Evolutionary conservation across 2,888 invertebrate genomes (phyloP), one percentile per base, ranked within the genome.

Genomic region (Tanypteryx hageni): DNA sequence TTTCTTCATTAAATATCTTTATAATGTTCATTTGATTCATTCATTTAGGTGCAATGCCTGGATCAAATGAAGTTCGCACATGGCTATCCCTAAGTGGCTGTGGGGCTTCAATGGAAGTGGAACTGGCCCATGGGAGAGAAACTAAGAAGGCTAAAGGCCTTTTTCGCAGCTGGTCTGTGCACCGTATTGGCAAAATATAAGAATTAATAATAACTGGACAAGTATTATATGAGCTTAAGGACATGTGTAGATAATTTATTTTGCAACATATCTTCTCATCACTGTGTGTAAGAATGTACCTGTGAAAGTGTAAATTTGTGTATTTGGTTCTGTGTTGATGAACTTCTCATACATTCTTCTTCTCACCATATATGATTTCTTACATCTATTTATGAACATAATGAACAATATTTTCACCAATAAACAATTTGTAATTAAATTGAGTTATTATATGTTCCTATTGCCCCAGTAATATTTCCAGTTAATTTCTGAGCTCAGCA

Each of bases 151-250:
- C 94, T 16, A 94, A 95, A 86, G 95, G 95, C 93, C 93, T 95
- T 27, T 95, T 95, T 92, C 94, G 95, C 92, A 95, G 95, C 92
- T 95, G 95, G 95, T 95, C 95, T 0, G 95, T 95, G 16, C 95
- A 95, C 93, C 94, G 95, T 44, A 95, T 95, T 93, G 95, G 95
- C 27, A 95, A 95, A 93, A 95, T 95, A 93, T 95, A 93, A 93
- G 22, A 76, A 76, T 27, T 68, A 18, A 58, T 68, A 18, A 58
- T 64, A 10, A 44, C 0, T 44, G 10, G 22, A 89, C 14, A 3
- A 44, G 2, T 89, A 44, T 83, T 83, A 5, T 8, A 27, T 13
- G 22, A 27, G 22, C 44, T 11, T 61, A 89, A 64, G n/a, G 56
- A 44, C 44, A 13, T 18, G 31, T 68, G 89, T 89, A 68, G 18